Conservation (phyloP, 2,113 vertebrate genomes). For the Larimichthys polyactis region DNA sequence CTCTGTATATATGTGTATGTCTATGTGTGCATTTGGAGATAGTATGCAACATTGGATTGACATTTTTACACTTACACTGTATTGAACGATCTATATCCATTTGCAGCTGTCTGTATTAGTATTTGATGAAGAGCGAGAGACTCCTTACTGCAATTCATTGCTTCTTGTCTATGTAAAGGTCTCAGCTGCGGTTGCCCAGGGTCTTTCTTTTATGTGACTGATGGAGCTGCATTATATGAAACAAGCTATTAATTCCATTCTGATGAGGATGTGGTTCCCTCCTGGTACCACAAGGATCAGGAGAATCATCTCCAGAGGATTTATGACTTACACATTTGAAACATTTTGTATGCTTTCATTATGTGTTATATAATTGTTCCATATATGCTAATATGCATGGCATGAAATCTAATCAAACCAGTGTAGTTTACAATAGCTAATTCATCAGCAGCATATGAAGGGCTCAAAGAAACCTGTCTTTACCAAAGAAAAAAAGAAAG, state of each 20-base stretch:
- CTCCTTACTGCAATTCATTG: not conserved
- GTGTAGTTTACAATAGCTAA: not conserved
- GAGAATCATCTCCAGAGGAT: slow-evolving; percentile 8
- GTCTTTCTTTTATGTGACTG: not conserved
- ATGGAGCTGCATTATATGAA: slow-evolving; percentile 8
- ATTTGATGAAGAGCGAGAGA: slow-evolving; percentile 9
- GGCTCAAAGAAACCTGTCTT: not conserved
- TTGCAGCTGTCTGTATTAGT: not conserved
- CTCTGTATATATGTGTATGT: not conserved
- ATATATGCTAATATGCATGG: not conserved
- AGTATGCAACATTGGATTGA: not conserved
- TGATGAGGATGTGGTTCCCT: not conserved
- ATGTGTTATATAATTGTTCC: not conserved
- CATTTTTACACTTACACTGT: slow-evolving; percentile 16
- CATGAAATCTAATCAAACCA: slow-evolving; percentile 5
- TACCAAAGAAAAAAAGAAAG: not conserved
- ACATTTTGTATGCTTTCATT: slow-evolving; percentile 16
- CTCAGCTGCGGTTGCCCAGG: not conserved
- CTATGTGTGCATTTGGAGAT: not conserved
- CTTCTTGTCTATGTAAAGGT: not conserved
- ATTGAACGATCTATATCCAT: slow-evolving; percentile 4
- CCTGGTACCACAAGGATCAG: not conserved
- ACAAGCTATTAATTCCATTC: slow-evolving; percentile 7
- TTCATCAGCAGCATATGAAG: not conserved
- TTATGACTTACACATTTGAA: not conserved